Percentiles rank a stretch among this genome's conserved stretches.
Evolutionary conservation across 1,140 invertebrate species (phyloP).

Genomic region (Nephila pilipes): DNA sequence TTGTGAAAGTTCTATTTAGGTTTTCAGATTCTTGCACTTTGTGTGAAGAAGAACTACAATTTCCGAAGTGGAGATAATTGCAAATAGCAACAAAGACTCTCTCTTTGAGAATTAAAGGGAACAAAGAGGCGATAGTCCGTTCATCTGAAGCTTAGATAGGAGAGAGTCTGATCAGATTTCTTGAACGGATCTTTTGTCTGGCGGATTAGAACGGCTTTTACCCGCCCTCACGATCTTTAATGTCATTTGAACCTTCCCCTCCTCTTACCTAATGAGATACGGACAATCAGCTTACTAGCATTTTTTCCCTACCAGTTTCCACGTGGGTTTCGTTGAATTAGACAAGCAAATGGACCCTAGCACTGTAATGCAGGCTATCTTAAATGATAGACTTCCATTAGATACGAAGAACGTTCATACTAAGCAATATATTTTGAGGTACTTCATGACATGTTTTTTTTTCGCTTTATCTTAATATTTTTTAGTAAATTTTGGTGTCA

Average conservation of each 20-base stretch:
- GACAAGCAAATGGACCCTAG: not conserved
- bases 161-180: constrained; percentile 56
- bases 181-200: constrained; percentile 59
- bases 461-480: too few relatives aligned
- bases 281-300: constrained; percentile 38
- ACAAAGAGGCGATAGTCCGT: constrained; percentile 48
- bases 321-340: not conserved
- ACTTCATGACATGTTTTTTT: too few relatives aligned
- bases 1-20: not conserved
- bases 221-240: constrained; percentile 59
- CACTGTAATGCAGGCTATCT: not conserved
- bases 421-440: too few relatives aligned
- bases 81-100: constrained; percentile 54
- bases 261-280: constrained; percentile 38
- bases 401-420: not conserved
- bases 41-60: constrained; percentile 55
- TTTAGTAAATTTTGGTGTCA: too few relatives aligned
- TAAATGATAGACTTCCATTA: not conserved
- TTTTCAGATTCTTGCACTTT: not conserved
- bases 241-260: constrained; percentile 54
- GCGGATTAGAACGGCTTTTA: constrained; percentile 64
- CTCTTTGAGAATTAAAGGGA: constrained; percentile 59
- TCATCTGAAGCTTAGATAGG: constrained; percentile 62
- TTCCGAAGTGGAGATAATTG: constrained; percentile 55
- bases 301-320: not conserved